Evolutionary conservation across 2,888 invertebrate genomes (phyloP).

Genomic region (Agrenia bidenticulata): DNA sequence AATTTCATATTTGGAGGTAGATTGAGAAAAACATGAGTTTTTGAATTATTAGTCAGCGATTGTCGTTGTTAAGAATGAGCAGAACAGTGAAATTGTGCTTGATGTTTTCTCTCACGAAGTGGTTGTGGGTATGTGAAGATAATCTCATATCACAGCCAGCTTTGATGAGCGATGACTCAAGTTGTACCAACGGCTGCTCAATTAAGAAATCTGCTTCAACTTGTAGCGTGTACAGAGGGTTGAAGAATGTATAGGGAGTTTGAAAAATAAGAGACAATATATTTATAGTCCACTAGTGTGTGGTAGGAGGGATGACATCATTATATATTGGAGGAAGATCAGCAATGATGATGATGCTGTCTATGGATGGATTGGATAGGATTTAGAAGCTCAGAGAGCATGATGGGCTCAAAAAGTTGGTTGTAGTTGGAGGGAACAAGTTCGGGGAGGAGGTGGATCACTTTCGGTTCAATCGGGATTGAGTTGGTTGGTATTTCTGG

Average conservation of each 20-base stretch:
- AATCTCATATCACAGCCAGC: slow-evolving; percentile 93
- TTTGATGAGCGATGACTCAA: slow-evolving; percentile 82
- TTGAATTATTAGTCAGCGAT: too few species aligned
- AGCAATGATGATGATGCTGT: background rate
- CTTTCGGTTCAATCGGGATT: slow-evolving; percentile 23
- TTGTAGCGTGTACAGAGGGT: too few species aligned
- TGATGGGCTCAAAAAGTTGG: background rate
- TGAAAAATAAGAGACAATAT: background rate
- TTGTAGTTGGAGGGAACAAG: slow-evolving; percentile 17
- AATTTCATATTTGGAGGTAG: too few species aligned
- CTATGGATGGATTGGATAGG: background rate
- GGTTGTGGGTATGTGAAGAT: slow-evolving; percentile 72
- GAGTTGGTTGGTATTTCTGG: slow-evolving; percentile 41
- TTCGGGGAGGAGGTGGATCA: slow-evolving; percentile 24
- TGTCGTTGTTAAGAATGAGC: too few species aligned
- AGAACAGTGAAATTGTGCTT: too few species aligned
- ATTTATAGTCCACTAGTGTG: background rate
- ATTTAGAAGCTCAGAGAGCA: background rate
- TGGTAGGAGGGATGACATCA: slow-evolving; percentile 7
- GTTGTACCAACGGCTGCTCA: slow-evolving; percentile 16
- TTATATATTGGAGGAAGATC: background rate
- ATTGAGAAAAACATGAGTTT: too few species aligned
- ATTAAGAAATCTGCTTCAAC: too few species aligned
- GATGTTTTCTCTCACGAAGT: slow-evolving; percentile 74
- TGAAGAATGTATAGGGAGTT: background rate